These are phyloP conservation scores for Theretra japonica DNA, from an alignment of 2,888 invertebrate species.

Conservation along the genomic window DNA sequence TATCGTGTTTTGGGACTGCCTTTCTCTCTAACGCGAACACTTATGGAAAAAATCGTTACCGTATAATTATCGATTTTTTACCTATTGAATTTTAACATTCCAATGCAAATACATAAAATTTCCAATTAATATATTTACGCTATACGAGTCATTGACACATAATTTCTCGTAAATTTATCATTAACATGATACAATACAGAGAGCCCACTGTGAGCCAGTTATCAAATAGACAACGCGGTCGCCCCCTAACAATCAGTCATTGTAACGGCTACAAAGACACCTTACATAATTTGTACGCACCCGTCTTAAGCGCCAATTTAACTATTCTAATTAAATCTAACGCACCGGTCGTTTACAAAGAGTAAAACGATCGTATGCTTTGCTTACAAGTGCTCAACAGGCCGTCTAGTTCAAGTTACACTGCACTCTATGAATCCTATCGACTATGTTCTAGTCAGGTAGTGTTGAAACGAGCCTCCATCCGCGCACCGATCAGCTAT, in stretches of 20 bases:
- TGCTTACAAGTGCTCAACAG: constrained; percentile 31
- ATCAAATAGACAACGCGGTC: constrained; percentile 8
- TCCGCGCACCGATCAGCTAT: background rate
- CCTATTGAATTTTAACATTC: background rate
- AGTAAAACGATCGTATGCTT: constrained; percentile 44
- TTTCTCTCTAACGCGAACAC: too few species aligned
- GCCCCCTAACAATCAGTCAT: constrained; percentile 52
- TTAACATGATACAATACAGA: constrained; percentile 1
- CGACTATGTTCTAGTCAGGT: constrained; percentile 6
- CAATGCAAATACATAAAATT: background rate
- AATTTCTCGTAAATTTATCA: background rate
- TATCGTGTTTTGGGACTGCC: background rate
- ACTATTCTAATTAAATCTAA: constrained; percentile 62
- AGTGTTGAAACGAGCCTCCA: constrained; percentile 3
- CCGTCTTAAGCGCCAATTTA: constrained; percentile 51
- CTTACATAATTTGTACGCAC: constrained; percentile 62
- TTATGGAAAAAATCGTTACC: too few species aligned
- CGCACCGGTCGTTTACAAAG: constrained; percentile 40
- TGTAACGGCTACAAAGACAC: constrained; percentile 45
- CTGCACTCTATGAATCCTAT: constrained; percentile 11
- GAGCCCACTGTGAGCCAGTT: background rate
- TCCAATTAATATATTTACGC: background rate
- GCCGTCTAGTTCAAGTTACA: constrained; percentile 7
- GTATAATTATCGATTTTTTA: background rate
- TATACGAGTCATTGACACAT: background rate